Evolutionary conservation across 1,140 invertebrate species (phyloP), one percentile per base, ranked within the genome.

Genomic region (Pantala flavescens): DNA sequence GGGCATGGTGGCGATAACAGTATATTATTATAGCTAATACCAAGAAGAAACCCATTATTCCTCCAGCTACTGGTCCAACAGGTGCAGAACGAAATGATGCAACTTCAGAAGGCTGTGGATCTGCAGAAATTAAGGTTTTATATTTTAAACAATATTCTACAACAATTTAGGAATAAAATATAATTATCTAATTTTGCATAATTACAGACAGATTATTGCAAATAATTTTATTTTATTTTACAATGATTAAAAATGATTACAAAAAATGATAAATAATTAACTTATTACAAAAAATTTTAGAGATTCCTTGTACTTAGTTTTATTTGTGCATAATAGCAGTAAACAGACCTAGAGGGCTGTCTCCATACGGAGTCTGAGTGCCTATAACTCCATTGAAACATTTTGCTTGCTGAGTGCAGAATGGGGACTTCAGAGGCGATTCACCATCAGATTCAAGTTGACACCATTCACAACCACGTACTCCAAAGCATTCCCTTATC

Each of bases 401-500:
- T 23, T 88, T 85, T 0, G 88, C 87, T 77, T 93, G 88, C 0
- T 90, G 87, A 0, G 90, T 89, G 81, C 95, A 97, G 81, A 92
- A 95, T 0, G 94, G 89, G 0, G 86, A 81, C 0, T 84, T 81
- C 1, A 95, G 84, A 19, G 83, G 81, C 10, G 87, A 88, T 77
- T 89, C 87, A 23, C 90, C 91, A 79, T 94, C 91, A 16, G 86
- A 85, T 78, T 93, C 91, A 72, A 92, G 82, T 77, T 90, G 88
- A 82, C 95, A 97, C 95, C 95, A 97, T 79, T 95, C 93, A 83
- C 95, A 97, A 71, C 93, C 93, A 74, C 93, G 84, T 16, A 96
- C 85, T 0, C 93, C 95, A 49, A 96, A 83, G 82, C 95, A 97
- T 70, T 90, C 88, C 76, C 85, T 86, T 77, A 24, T 79, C 77